Base-by-base conservation (phyloP, 2,797 vertebrate species). In the Mormyrus hasselquistii region DNA sequence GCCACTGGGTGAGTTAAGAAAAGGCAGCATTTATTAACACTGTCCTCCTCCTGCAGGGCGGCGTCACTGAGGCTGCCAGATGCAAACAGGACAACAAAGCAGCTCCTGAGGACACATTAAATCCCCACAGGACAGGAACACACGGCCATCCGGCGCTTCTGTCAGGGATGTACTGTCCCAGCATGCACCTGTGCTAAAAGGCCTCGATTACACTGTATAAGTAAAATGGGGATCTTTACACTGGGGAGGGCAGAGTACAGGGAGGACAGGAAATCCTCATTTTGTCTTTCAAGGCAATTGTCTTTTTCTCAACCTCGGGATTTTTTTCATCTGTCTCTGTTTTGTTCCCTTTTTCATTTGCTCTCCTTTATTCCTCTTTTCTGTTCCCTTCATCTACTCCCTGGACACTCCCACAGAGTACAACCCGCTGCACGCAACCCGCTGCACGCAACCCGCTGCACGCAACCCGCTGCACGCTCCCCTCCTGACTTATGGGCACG, bases 101-200 rank as follows among this genome's bases (percentile, higher is more conserved):
- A 44, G 49, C 73, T 25, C 16, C 79, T n/a, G 87, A 85, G 83
- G 50, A 76, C 59, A 82, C 83, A 86, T 65, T 62, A 55, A 52
- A 57, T 49, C 25, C 10, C 25, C 84, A 55, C 25, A 86, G 41
- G 82, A 84, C 82, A 84, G 82, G 41, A 47, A 4, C 19, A 14
- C 41, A 14, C 9, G 3, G n/a, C 44, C 38, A 25, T 47, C 4
- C 79, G 1, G 16, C 19, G 7, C 49, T 5, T 86, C 49, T 38
- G 82, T 52, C 10, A 53, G 6, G 84, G 10, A 29, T 52, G 4
- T 55, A 5, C 49, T 34, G n/a, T 86, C 84, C 84, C 84, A 86
- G 84, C 25, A 55, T 86, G 84, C 84, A 86, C 84, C 84, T 86
- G 50, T 55, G 12, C 44, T 84, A 50, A 47, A 16, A 22, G 82